Evolutionary conservation across 2,113 vertebrate genomes (phyloP), one percentile per base, ranked within the genome.

Genomic region (Podiceps cristatus): DNA sequence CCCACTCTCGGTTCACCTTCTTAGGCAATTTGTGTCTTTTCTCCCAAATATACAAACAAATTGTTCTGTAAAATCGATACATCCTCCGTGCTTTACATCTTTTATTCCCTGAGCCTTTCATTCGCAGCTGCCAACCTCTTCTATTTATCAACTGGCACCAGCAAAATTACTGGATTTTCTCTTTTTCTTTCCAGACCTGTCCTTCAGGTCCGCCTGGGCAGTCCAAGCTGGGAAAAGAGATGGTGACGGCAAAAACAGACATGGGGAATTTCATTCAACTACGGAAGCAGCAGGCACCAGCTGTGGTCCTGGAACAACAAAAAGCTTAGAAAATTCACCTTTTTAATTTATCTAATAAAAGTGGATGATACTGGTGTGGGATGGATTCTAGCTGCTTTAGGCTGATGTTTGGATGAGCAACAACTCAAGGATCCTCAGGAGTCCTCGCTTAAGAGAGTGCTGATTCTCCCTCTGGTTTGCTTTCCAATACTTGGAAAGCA

Each of bases 401-500:
- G 73, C 79, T 87, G 62, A 49, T 86, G 71, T 80, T 88, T 93
- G 89, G 71, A 96, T 63, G 77, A 95, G 71, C 85, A 96, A 91
- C 82, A 95, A 93, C 88, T 72, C 80, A 60, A 71, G 37, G 85
- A 95, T 95, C 76, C 94, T 97, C 95, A 88, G 94, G 94, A 97
- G 91, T 76, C 79, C 79, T 92, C 1, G 0, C 91, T 88, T 94
- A 89, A 92, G 85, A 92, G 92, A 96, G 31, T 67, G 68, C 42
- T 74, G 89, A 95, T 84, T 92, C 88, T 93, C 94, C 85, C 95
- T 94, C 94, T 90, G 85, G 90, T 97, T 96, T 96, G 85, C 96
- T 96, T 97, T 95, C 68, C 95, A 98, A 92, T 95, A 89, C 95
- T 97, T 98, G 88, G 93, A 90, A 98, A 98, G 92, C 88, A 96